Evolutionary conservation across 2,888 invertebrate species (phyloP).

Genomic region (Erynnis tages): DNA sequence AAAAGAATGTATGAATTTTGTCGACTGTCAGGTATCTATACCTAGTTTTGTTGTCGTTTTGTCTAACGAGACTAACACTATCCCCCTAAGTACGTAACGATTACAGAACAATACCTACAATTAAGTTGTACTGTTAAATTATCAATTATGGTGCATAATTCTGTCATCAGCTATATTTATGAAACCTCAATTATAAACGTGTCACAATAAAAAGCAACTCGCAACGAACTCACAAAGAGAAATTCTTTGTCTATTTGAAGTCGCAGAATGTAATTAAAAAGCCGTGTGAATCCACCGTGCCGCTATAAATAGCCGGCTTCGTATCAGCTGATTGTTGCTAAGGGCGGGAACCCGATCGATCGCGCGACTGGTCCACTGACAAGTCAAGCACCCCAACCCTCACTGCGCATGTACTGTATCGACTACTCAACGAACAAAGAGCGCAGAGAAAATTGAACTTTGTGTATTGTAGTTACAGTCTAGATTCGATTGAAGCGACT

Average conservation of each 20-base stretch:
- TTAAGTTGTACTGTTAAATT: too few species aligned
- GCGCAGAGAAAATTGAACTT: constrained; percentile 19
- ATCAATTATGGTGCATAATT: too few species aligned
- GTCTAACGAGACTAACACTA: too few species aligned
- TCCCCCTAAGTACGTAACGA: too few species aligned
- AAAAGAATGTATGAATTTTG: too few species aligned
- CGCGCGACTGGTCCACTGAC: constrained; percentile 23
- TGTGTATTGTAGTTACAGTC: background rate
- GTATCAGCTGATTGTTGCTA: constrained; percentile 41
- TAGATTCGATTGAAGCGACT: background rate
- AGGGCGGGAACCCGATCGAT: constrained; percentile 33
- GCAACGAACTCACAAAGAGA: constrained; percentile 5
- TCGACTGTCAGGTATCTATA: too few species aligned
- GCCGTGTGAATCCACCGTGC: constrained; percentile 19
- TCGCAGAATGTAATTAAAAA: constrained; percentile 25
- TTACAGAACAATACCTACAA: too few species aligned
- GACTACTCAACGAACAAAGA: constrained; percentile 33
- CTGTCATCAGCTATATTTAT: background rate
- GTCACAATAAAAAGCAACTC: background rate
- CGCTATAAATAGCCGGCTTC: constrained; percentile 37
- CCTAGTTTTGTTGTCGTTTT: too few species aligned
- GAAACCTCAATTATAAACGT: background rate
- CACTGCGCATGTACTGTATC: constrained; percentile 46
- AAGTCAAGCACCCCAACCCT: background rate
- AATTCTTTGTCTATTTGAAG: constrained; percentile 12